Evolutionary conservation across 2,797 vertebrate genomes (phyloP).

Genomic region (Sebastes minor): DNA sequence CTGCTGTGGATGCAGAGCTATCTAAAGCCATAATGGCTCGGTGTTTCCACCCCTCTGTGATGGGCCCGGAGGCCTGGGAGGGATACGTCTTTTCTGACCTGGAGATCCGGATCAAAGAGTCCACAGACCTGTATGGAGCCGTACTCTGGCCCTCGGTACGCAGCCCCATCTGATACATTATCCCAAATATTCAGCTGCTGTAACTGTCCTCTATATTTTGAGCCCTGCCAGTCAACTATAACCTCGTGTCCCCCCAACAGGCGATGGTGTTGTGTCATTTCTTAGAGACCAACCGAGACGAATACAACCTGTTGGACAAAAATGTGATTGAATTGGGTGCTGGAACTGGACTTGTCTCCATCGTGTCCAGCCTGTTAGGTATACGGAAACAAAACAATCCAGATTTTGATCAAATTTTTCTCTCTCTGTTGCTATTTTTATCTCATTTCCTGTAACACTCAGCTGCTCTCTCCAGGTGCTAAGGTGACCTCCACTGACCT

Average conservation of each 20-base stretch:
- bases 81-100: constrained; percentile 88
- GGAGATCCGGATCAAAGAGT: constrained; percentile 92
- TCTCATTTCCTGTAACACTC: neutral
- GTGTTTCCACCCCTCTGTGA: constrained; percentile 81
- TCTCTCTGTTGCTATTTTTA: neutral
- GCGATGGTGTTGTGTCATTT: constrained; percentile 95
- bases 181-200: neutral
- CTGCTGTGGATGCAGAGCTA: constrained; percentile 76
- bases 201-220: neutral
- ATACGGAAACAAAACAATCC: neutral
- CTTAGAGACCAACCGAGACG: constrained; percentile 88
- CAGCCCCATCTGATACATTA: neutral
- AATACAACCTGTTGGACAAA: constrained; percentile 87
- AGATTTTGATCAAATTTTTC: neutral
- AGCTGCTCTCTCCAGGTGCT: constrained; percentile 74
- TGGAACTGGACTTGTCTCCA: constrained; percentile 93
- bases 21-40: constrained; percentile 88
- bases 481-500: constrained; percentile 93
- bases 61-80: constrained; percentile 87
- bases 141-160: constrained; percentile 95
- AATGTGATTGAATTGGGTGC: constrained; percentile 96
- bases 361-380: constrained; percentile 94
- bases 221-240: neutral
- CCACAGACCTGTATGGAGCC: constrained; percentile 90
- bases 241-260: constrained; percentile 64